Evolutionary conservation across 2,113 vertebrate species (phyloP), one percentile per base, ranked within the genome.

Genomic region (Gallinago paraguaiae): DNA sequence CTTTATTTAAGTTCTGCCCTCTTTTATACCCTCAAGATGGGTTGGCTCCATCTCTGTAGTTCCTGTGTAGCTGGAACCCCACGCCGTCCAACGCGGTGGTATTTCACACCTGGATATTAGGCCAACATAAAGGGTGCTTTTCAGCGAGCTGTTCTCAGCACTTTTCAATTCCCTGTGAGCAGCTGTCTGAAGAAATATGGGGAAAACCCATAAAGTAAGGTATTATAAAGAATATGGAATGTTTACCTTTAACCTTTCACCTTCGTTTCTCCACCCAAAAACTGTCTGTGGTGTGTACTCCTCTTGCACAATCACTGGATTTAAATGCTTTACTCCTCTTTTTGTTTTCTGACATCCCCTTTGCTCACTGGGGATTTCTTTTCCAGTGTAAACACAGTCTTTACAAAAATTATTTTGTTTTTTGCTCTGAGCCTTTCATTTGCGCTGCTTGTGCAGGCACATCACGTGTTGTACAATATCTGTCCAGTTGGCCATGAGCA

Each of bases 1-100:
- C 39, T 51, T 60, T 20, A 7, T 31, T 3, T 7, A 14, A 19
- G 6, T 53, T 31, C 83, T 91, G 37, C 68, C 11, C 39, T 28
- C 31, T 24, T 13, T 53, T 54, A 30, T 54, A 54, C 51, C 27
- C 15, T 54, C 27, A 39, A 37, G 10, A 6, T 5, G 17, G 19
- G 8, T 16, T 71, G 19, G 8, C 14, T 71, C 46, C 24, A 4
- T 9, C 74, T 59, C 4, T 0, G 41, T 41, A 45, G 48, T 50
- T 93, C 9, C 22, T 13, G 27, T 0, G 0, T 17, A 13, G 11
- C 11, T 20, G 48, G 43, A 57, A 46, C 23, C 24, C 17, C 8
- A 59, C 3, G 2, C 3, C 35, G 1, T 11, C 22, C 37, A 9
- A 5, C 0, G 0, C 33, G 23, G 10, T 56, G 43, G 6, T 19